A percentile compares a stretch with the other conserved stretches of the same genome.
Evolutionary conservation across 1,140 invertebrate genomes (phyloP).

Genomic region (Drosophila asahinai): DNA sequence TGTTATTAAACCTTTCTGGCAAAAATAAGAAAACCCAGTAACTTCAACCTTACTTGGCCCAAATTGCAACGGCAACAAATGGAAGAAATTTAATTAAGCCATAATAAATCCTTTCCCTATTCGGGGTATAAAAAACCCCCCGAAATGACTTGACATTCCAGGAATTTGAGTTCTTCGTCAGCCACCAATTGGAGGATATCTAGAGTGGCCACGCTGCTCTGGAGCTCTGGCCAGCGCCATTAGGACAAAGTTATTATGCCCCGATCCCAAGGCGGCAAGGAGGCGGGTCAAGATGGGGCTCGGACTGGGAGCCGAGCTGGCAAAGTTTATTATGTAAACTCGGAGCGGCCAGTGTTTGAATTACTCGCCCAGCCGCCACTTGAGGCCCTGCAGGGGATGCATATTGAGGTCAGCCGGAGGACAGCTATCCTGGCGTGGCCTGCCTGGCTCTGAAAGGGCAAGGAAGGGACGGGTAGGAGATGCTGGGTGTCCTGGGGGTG

Average conservation of each 20-base stretch:
- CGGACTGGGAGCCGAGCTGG: slow-evolving; percentile 39
- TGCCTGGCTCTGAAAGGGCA: neutral
- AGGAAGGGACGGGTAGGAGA: neutral
- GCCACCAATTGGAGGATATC: slow-evolving; percentile 51
- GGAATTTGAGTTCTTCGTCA: slow-evolving; percentile 48
- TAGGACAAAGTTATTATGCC: slow-evolving; percentile 77
- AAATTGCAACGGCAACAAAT: slow-evolving; percentile 35
- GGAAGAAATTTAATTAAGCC: slow-evolving; percentile 51
- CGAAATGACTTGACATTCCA: slow-evolving; percentile 46
- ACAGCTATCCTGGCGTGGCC: slow-evolving; percentile 23
- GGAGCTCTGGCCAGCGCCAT: slow-evolving; percentile 41
- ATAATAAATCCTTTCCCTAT: slow-evolving; percentile 53
- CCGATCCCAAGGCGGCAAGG: slow-evolving; percentile 31
- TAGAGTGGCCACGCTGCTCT: slow-evolving; percentile 32
- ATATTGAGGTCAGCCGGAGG: slow-evolving; percentile 74
- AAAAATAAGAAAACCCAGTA: neutral
- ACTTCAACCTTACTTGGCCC: slow-evolving; percentile 18
- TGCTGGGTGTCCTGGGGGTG: slow-evolving; percentile 8
- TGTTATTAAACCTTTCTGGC: neutral
- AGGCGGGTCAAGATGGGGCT: slow-evolving; percentile 9
- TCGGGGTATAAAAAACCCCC: slow-evolving; percentile 22
- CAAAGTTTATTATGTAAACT: slow-evolving; percentile 79
- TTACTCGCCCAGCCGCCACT: slow-evolving; percentile 72
- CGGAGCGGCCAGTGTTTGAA: slow-evolving; percentile 75
- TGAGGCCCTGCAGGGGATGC: slow-evolving; percentile 68